A percentile compares a stretch with the other conserved stretches of the same genome.
Conservation (phyloP, 2,797 vertebrate genomes). For the Australoheros facetus region DNA sequence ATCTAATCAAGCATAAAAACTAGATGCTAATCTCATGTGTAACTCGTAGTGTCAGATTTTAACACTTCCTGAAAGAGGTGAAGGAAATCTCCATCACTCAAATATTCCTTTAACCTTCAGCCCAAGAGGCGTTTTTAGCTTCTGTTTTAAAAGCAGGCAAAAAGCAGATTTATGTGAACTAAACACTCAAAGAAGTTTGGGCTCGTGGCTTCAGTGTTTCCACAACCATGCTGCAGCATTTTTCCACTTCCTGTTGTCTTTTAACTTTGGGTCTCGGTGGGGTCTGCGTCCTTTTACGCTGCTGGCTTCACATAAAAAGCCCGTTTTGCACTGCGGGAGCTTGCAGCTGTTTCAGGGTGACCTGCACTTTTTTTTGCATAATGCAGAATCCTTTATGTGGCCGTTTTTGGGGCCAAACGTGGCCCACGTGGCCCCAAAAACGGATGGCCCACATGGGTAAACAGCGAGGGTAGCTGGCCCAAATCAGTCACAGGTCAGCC, state of each 20-base stretch:
- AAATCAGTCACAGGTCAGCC: neutral
- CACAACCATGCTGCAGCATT: neutral
- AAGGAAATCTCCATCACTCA: neutral
- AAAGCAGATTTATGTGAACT: too few relatives aligned
- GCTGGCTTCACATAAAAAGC: neutral
- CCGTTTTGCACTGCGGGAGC: neutral
- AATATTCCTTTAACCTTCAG: neutral
- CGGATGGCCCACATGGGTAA: too few relatives aligned
- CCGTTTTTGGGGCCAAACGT: too few relatives aligned
- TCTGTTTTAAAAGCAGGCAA: neutral
- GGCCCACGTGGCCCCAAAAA: too few relatives aligned
- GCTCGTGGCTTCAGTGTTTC: neutral
- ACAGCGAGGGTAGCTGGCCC: too few relatives aligned
- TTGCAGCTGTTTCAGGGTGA: too few relatives aligned
- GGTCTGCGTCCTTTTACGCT: too few relatives aligned
- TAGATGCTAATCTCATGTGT: neutral
- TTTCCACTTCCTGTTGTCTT: constrained; percentile 9
- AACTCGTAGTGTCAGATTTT: constrained; percentile 28
- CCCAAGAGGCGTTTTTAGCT: too few relatives aligned
- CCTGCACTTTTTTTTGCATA: too few relatives aligned
- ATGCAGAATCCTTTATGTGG: too few relatives aligned
- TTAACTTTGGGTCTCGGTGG: neutral
- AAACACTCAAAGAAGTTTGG: neutral
- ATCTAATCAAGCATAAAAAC: neutral
- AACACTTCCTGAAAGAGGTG: constrained; percentile 6